phyloP scores from a whole-genome alignment of 2,888 invertebrate species.

The Thyatira batis region DNA sequence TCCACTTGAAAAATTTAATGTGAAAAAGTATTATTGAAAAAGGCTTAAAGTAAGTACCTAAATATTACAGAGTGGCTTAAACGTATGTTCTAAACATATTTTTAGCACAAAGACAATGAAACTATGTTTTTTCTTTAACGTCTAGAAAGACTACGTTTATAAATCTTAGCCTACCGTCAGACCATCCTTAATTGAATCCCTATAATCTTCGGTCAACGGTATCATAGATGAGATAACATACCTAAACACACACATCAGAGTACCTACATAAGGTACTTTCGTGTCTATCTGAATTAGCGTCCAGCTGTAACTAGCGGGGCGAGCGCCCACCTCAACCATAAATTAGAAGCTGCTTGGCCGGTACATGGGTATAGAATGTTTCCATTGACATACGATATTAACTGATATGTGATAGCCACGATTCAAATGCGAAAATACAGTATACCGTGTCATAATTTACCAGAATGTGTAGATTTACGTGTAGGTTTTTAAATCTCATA shows the following conservation, averaged over 20 bases:
- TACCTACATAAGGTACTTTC: slow-evolving; percentile 21
- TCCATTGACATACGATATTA: slow-evolving; percentile 40
- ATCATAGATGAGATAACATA: not conserved
- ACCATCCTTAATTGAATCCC: not conserved
- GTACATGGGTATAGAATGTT: slow-evolving; percentile 54
- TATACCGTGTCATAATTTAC: no score
- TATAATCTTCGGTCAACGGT: not conserved
- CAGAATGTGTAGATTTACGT: no score
- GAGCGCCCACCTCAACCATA: slow-evolving; percentile 75
- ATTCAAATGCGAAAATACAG: no score
- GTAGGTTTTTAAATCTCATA: no score
- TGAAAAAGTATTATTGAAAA: no score
- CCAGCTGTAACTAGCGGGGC: slow-evolving; percentile 69
- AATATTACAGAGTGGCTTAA: no score
- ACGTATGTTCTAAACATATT: no score
- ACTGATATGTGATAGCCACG: slow-evolving; percentile 2
- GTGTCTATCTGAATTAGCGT: slow-evolving; percentile 70
- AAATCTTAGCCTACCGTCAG: not conserved
- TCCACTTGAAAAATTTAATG: no score
- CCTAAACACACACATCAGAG: slow-evolving; percentile 9
- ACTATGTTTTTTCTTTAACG: no score
- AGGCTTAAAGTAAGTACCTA: no score
- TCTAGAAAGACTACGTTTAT: no score
- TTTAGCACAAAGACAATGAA: no score
- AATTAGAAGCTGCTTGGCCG: slow-evolving; percentile 74